phyloP scores from a whole-genome alignment of 92 coral and sea anemone genomes.

The Zoanthus solanderi region DNA sequence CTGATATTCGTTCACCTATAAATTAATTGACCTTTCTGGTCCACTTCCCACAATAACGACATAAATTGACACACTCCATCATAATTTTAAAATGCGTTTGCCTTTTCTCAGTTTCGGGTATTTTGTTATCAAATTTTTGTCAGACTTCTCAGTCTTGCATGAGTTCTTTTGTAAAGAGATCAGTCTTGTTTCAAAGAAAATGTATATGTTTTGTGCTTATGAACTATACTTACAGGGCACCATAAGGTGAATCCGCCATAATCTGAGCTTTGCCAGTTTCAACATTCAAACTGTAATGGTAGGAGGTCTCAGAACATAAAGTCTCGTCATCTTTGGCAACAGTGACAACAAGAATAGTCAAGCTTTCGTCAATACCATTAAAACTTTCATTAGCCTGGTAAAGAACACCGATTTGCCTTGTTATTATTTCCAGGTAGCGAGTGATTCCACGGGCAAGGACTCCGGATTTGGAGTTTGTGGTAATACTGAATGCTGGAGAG shows the following conservation, averaged over 20 bases:
- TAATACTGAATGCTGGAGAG: constrained; percentile 72
- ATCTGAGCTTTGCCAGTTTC: constrained; percentile 48
- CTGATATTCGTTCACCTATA: too few relatives aligned
- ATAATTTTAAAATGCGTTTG: too few relatives aligned
- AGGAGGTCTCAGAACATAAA: constrained; percentile 62
- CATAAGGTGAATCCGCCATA: constrained; percentile 71
- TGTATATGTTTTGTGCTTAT: background rate
- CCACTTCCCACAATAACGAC: too few relatives aligned
- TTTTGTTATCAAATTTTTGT: too few relatives aligned
- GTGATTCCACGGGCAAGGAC: constrained; percentile 78
- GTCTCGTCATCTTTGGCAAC: constrained; percentile 63
- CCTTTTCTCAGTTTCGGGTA: too few relatives aligned
- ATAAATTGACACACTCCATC: too few relatives aligned
- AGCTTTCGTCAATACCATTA: background rate
- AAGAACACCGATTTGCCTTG: constrained; percentile 16
- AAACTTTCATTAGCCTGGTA: constrained; percentile 6
- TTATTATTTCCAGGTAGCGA: constrained; percentile 76
- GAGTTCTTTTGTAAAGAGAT: background rate
- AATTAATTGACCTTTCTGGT: too few relatives aligned
- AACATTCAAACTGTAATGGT: constrained; percentile 57
- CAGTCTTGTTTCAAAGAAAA: background rate
- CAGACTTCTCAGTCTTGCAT: too few relatives aligned
- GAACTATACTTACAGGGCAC: constrained; percentile 73
- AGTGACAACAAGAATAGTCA: constrained; percentile 53
- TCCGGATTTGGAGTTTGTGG: constrained; percentile 64